phyloP scores from a whole-genome alignment of 2,113 vertebrate species.

The Zosterops lateralis region DNA sequence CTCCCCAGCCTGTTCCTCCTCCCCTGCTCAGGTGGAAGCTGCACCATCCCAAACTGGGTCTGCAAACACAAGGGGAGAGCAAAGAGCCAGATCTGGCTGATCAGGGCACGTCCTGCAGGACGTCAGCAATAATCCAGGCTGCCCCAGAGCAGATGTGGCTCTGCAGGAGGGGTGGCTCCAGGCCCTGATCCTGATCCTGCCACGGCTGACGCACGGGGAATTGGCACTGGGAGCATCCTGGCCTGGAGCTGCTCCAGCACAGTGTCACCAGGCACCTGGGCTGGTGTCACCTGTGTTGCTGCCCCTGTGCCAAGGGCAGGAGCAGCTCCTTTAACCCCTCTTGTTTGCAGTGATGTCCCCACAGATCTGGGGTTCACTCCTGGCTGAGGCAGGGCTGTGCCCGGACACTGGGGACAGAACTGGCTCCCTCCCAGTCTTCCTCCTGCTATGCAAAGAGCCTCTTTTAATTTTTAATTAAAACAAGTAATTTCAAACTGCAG shows the following conservation, averaged over 20 bases:
- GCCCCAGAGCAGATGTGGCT: background rate
- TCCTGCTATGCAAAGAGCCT: background rate
- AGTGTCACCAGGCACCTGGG: background rate
- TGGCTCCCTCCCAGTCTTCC: background rate
- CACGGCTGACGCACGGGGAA: background rate
- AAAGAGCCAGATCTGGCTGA: background rate
- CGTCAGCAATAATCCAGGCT: background rate
- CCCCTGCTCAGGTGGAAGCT: background rate
- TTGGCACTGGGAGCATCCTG: background rate
- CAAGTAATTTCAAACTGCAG: background rate
- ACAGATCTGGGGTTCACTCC: background rate
- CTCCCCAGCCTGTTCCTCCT: background rate
- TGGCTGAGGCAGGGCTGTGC: background rate
- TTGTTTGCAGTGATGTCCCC: background rate
- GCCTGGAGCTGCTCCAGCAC: background rate
- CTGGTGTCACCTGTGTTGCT: background rate
- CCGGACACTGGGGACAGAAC: background rate
- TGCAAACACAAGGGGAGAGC: background rate
- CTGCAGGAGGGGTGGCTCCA: background rate
- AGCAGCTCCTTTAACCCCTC: background rate
- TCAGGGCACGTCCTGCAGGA: background rate
- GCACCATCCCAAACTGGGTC: accelerated
- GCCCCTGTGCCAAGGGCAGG: background rate
- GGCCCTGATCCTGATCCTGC: background rate
- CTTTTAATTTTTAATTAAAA: constrained; percentile 15